These are phyloP conservation scores for Hirundichthys speculiger DNA, from an alignment of 2,113 vertebrate species.

Conservation along the genomic window DNA sequence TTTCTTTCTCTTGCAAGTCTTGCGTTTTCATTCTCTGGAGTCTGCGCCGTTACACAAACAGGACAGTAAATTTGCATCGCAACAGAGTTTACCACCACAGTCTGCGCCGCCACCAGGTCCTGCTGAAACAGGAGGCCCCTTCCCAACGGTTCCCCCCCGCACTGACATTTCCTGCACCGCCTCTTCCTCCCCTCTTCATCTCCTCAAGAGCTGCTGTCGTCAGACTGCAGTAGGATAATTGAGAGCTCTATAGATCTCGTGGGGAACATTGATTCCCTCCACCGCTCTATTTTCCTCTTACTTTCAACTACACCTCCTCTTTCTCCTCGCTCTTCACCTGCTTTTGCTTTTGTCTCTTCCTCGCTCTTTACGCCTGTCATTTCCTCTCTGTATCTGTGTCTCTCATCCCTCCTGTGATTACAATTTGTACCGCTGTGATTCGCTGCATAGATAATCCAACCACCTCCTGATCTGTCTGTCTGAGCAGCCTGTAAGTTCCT, in stretches of 20 bases:
- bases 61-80: slow-evolving; percentile 64
- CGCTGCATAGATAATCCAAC: slow-evolving; percentile 65
- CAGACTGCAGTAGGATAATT: slow-evolving; percentile 75
- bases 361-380: slow-evolving; percentile 19
- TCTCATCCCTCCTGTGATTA: slow-evolving; percentile 56
- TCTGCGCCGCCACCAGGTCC: slow-evolving; percentile 35
- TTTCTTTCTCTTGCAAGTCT: slow-evolving; percentile 10
- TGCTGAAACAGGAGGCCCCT: slow-evolving; percentile 37
- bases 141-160: slow-evolving; percentile 10
- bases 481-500: slow-evolving; percentile 50
- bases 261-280: slow-evolving; percentile 69
- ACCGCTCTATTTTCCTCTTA: slow-evolving; percentile 47
- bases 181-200: slow-evolving; percentile 56
- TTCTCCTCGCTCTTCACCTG: slow-evolving; percentile 31
- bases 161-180: slow-evolving; percentile 32
- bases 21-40: slow-evolving; percentile 52
- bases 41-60: slow-evolving; percentile 41
- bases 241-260: slow-evolving; percentile 73
- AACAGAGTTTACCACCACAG: slow-evolving; percentile 37
- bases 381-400: slow-evolving; percentile 38
- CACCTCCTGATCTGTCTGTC: slow-evolving; percentile 59
- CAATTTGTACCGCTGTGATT: slow-evolving; percentile 62
- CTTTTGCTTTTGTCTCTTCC: slow-evolving; percentile 24
- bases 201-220: slow-evolving; percentile 61
- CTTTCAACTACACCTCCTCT: slow-evolving; percentile 44